Conservation (phyloP, 2,888 invertebrate genomes). For the Eupithecia insigniata region DNA sequence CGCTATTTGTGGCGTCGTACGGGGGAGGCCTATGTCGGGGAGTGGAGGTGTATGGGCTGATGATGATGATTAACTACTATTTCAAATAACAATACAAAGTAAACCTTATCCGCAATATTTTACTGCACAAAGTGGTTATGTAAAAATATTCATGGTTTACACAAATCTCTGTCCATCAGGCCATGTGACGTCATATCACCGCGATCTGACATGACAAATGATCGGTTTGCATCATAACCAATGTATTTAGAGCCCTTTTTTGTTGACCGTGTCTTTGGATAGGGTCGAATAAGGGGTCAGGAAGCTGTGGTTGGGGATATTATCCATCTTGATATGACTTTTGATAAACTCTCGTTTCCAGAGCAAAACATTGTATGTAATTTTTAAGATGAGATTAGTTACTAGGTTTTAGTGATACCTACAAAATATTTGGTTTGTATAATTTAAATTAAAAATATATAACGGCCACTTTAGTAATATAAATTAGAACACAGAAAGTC, state of each 20-base stretch:
- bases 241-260: slow-evolving; percentile 47
- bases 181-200: slow-evolving; percentile 69
- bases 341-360: slow-evolving; percentile 59
- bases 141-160: slow-evolving; percentile 74
- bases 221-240: slow-evolving; percentile 59
- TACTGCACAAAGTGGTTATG: slow-evolving; percentile 15
- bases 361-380: slow-evolving; percentile 22
- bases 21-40: too few relatives aligned
- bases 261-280: not conserved
- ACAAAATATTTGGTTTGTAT: too few relatives aligned
- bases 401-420: not conserved
- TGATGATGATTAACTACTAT: too few relatives aligned
- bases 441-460: too few relatives aligned
- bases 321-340: slow-evolving; percentile 63
- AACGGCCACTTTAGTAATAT: too few relatives aligned
- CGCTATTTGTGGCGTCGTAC: too few relatives aligned
- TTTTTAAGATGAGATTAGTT: not conserved
- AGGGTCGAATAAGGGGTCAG: slow-evolving; percentile 45
- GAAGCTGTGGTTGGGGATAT: slow-evolving; percentile 50
- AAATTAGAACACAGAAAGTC: not conserved
- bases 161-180: slow-evolving; percentile 78
- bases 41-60: too few relatives aligned
- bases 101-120: not conserved
- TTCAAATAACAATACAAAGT: not conserved
- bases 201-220: slow-evolving; percentile 81